Conservation (phyloP, 2,113 vertebrate genomes). For the Oceanites oceanicus region DNA sequence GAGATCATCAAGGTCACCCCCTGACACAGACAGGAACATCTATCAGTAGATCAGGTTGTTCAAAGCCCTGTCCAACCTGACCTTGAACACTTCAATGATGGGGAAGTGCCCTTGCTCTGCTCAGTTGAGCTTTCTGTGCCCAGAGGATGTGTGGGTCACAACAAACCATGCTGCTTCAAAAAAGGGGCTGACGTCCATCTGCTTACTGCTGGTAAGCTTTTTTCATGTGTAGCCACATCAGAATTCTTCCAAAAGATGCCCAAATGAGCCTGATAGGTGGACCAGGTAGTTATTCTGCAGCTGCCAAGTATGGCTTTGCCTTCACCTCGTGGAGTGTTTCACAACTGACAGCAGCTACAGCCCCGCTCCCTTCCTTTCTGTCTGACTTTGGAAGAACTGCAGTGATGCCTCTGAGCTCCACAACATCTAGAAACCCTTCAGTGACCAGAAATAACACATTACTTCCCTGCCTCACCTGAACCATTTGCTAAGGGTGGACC, state of each 20-base stretch:
- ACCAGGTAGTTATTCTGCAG: neutral
- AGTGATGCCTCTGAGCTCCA: neutral
- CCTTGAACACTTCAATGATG: neutral
- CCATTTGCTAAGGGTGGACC: neutral
- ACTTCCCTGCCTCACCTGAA: neutral
- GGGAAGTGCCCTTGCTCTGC: neutral
- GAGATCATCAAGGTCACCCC: neutral
- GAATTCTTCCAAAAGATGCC: neutral
- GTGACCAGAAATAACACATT: neutral
- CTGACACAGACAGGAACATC: neutral
- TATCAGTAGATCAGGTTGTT: neutral
- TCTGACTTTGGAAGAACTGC: neutral
- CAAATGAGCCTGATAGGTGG: neutral
- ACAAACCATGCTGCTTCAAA: neutral
- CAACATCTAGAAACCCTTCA: neutral
- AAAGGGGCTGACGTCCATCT: neutral
- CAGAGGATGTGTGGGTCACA: neutral
- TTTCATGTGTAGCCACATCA: neutral
- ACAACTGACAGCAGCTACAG: neutral
- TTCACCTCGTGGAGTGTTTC: neutral
- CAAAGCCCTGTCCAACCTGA: neutral
- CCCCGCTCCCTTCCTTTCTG: neutral
- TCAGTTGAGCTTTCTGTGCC: neutral
- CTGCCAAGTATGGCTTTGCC: neutral
- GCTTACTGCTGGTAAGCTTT: neutral